Percentiles rank a stretch among this genome's conserved stretches.
Conservation (phyloP, 2,797 vertebrate species). For the Thaleichthys pacificus region DNA sequence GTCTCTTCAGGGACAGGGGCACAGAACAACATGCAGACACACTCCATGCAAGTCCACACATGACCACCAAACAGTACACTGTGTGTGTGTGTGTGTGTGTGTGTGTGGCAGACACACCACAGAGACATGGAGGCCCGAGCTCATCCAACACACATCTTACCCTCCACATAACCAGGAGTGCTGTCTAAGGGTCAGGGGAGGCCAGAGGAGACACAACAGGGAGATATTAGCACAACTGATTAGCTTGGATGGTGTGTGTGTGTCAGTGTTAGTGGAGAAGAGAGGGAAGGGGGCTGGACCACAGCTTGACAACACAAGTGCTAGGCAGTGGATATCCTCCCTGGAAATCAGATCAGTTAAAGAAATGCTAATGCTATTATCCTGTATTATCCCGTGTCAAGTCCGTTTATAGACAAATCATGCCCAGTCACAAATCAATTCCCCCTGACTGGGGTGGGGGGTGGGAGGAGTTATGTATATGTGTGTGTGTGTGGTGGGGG, state of each 20-base stretch:
- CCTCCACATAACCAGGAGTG: slow-evolving; percentile 85
- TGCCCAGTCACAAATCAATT: too few species aligned
- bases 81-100: neutral
- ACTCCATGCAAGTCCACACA: slow-evolving; percentile 76
- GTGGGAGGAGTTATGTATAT: neutral
- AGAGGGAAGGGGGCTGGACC: slow-evolving; percentile 28
- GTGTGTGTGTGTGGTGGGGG: neutral
- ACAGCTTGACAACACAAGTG: neutral
- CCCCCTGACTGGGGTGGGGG: neutral
- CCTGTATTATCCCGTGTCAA: too few species aligned
- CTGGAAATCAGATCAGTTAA: slow-evolving; percentile 72
- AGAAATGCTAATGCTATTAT: neutral
- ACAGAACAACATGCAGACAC: slow-evolving; percentile 68
- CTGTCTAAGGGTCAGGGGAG: slow-evolving; percentile 81
- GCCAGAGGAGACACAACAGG: slow-evolving; percentile 63
- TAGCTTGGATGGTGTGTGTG: too few species aligned
- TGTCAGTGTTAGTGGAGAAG: too few species aligned
- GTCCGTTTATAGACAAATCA: too few species aligned
- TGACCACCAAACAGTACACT: slow-evolving; percentile 59
- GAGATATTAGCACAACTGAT: slow-evolving; percentile 55
- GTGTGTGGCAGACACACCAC: slow-evolving; percentile 50
- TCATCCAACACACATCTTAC: slow-evolving; percentile 74
- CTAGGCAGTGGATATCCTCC: neutral
- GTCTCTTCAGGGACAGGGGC: neutral
- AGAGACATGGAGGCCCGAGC: slow-evolving; percentile 32